Base-by-base conservation (phyloP, 1,140 invertebrate species). In the Drosophila busckii region DNA sequence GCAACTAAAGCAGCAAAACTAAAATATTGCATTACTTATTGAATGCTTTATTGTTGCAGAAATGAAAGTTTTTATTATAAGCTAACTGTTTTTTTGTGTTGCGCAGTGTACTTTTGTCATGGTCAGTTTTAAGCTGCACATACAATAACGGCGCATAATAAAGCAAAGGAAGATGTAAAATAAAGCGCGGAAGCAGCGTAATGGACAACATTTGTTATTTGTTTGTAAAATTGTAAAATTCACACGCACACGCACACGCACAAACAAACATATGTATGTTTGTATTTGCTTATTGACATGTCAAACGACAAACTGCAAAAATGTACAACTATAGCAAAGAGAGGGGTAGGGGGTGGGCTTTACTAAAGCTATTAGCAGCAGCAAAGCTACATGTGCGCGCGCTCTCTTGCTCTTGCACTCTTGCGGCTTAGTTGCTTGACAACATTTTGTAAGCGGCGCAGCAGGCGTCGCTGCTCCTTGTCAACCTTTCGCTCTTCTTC, bases 361-460 rank as follows among this genome's bases (percentile, higher is more conserved):
- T n/a, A n/a, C n/a, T n/a, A n/a, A n/a, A n/a, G n/a, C n/a, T n/a
- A n/a, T n/a, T 5, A 25, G 35, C 17, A 60, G 53, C 44, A 32
- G 63, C 48, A 40, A 50, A 60, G n/a, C 20, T 44, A 20, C 6
- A 9, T 20, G n/a, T n/a, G n/a, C 5, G 13, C 22, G 25, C 9
- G 8, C 13, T 31, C 17, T 35, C 15, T 9, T 16, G 4, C 9
- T 35, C 15, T 35, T 7, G n/a, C 2, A 23, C 26, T 20, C 50
- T 58, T 80, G 73, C 73, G 68, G 80, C 80, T 80, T 80, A 80
- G 63, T 65, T 62, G 73, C 71, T 71, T 80, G 73, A 73, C 75
- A 71, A 80, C 75, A 75, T 82, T 82, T 82, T 66, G 65, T 61
- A 28, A 35, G 42, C 17, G 6, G 45, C 44, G 35, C 28, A 10